A percentile compares a stretch with the other conserved stretches of the same genome.
Evolutionary conservation across 1,140 invertebrate species (phyloP).

Genomic region (Bactericera cockerelli): DNA sequence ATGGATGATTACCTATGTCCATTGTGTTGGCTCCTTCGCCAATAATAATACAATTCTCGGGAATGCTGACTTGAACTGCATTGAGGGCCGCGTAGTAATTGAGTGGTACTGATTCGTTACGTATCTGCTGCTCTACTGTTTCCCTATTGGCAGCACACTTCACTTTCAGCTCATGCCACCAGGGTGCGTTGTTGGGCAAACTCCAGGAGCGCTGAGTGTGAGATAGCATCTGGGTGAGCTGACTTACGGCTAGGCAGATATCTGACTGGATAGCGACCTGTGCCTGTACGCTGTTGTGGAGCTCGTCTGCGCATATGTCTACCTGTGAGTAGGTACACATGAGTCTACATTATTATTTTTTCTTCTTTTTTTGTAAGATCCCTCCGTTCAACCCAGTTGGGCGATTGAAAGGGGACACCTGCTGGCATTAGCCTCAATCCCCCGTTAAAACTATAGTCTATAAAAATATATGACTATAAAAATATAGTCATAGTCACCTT

Average conservation of each 20-base stretch:
- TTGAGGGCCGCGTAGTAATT: conserved; percentile 90
- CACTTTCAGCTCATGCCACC: conserved; percentile 39
- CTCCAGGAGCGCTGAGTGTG: conserved; percentile 25
- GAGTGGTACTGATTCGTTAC: conserved; percentile 52
- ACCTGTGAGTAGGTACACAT: conserved; percentile 45
- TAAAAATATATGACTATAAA: neutral
- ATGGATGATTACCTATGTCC: conserved; percentile 79
- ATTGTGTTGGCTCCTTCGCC: conserved; percentile 97
- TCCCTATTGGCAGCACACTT: conserved; percentile 39
- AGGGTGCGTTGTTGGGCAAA: conserved; percentile 32
- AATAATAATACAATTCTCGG: conserved; percentile 76
- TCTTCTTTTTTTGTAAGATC: no score
- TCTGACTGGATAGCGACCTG: conserved; percentile 64
- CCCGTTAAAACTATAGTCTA: neutral
- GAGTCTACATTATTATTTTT: no score
- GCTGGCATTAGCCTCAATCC: no score
- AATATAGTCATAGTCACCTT: neutral
- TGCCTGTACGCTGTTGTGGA: conserved; percentile 71
- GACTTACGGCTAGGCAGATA: conserved; percentile 47
- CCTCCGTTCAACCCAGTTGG: no score
- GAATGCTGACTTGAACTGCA: conserved; percentile 53
- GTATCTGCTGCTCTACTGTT: conserved; percentile 17
- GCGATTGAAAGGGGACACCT: no score
- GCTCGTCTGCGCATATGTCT: conserved; percentile 76
- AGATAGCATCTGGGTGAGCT: conserved; percentile 33